Percentiles rank a stretch among this genome's conserved stretches.
These are phyloP conservation scores for Miichthys miiuy DNA, from an alignment of 2,797 vertebrate genomes.

Conservation along the genomic window DNA sequence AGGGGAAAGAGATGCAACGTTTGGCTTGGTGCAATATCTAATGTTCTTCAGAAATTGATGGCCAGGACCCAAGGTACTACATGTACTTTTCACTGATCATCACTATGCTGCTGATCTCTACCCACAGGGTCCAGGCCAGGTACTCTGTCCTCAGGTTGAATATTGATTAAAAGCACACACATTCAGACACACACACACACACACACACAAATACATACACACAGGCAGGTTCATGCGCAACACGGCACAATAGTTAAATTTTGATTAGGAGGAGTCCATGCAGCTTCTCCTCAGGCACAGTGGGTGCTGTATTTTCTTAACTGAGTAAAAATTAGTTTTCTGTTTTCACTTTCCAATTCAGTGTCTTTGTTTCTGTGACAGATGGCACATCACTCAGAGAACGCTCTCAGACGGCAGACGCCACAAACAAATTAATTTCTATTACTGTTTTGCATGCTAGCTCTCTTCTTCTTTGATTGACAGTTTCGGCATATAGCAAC, in stretches of 20 bases:
- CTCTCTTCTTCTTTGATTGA: conserved; percentile 69
- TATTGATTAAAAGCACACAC: conserved; percentile 64
- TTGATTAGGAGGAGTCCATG: conserved; percentile 68
- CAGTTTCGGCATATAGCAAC: conserved; percentile 63
- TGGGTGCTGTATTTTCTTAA: conserved; percentile 70
- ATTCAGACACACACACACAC: not conserved
- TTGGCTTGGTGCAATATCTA: conserved; percentile 53
- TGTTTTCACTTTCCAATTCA: conserved; percentile 70
- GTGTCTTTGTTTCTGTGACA: conserved; percentile 76
- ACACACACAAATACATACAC: conserved; percentile 13
- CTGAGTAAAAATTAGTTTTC: conserved; percentile 53
- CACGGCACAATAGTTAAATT: conserved; percentile 62
- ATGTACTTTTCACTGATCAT: conserved; percentile 70
- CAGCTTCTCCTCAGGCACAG: conserved; percentile 61
- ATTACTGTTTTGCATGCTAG: conserved; percentile 75
- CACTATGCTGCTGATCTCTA: conserved; percentile 57
- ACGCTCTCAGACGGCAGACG: conserved; percentile 72
- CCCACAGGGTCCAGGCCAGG: conserved; percentile 60
- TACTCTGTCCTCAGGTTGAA: conserved; percentile 63
- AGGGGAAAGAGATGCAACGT: conserved; percentile 25
- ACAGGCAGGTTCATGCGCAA: conserved; percentile 30
- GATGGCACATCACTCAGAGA: conserved; percentile 79
- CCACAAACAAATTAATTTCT: conserved; percentile 81
- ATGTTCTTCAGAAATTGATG: conserved; percentile 67
- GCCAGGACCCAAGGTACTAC: conserved; percentile 58